Conservation (phyloP, 2,797 vertebrate genomes). For the Fistularia commersonii region DNA sequence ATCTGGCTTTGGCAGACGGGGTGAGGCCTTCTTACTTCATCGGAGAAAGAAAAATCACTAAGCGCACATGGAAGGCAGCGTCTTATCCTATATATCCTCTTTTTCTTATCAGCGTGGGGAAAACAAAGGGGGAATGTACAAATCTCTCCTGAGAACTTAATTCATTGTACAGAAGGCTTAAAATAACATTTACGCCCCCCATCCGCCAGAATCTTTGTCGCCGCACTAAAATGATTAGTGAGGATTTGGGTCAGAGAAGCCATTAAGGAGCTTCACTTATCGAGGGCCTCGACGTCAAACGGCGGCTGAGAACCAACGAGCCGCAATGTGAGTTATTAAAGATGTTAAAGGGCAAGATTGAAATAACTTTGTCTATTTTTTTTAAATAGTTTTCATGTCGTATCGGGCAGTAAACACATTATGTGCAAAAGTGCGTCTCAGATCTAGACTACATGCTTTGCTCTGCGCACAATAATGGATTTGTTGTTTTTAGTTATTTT, state of each 20-base stretch:
- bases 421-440: too few species aligned
- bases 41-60: too few species aligned
- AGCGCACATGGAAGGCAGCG: background rate
- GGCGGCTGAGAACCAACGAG: constrained; percentile 26
- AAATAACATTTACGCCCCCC: constrained; percentile 37
- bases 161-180: constrained; percentile 41
- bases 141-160: constrained; percentile 37
- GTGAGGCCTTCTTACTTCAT: background rate
- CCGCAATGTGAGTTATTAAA: constrained; percentile 23
- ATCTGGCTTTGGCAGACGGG: background rate
- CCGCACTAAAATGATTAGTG: constrained; percentile 59
- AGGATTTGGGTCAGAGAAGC: constrained; percentile 62
- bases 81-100: background rate
- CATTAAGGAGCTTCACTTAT: constrained; percentile 43
- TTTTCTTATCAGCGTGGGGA: background rate
- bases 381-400: too few species aligned
- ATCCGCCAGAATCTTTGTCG: constrained; percentile 42
- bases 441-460: too few species aligned
- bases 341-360: constrained; percentile 37
- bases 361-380: constrained; percentile 17
- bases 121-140: constrained; percentile 37
- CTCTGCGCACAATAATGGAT: too few species aligned
- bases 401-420: too few species aligned
- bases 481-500: too few species aligned
- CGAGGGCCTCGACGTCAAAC: constrained; percentile 31